These are phyloP conservation scores for Micronycteris hirsuta DNA, from an alignment of 2,113 vertebrate species.

Conservation along the genomic window DNA sequence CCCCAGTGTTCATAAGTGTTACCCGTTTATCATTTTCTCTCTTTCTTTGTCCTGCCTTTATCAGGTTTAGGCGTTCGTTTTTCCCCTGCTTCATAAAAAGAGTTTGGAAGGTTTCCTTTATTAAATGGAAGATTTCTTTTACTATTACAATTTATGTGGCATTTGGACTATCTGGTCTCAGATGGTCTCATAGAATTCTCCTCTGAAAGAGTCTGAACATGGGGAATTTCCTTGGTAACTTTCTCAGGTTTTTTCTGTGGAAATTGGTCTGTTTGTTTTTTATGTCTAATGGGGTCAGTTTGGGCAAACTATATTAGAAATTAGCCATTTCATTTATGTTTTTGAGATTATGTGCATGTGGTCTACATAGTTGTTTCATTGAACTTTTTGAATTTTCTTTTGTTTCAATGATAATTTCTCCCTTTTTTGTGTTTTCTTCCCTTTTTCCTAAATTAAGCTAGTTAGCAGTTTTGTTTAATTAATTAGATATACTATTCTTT, in stretches of 20 bases:
- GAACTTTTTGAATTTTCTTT: not conserved
- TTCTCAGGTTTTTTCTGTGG: not conserved
- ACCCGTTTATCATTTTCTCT: too few relatives aligned
- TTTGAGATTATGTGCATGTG: not conserved
- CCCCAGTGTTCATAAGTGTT: not conserved
- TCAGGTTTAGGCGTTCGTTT: not conserved
- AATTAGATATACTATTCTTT: not conserved
- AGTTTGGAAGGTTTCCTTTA: not conserved
- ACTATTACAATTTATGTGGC: not conserved
- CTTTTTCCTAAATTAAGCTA: not conserved
- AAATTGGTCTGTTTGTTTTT: not conserved
- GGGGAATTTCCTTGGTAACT: not conserved
- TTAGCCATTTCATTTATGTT: not conserved
- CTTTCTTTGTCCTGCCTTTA: too few relatives aligned
- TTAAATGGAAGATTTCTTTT: not conserved
- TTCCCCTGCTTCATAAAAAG: conserved; percentile 29
- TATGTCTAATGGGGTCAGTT: not conserved
- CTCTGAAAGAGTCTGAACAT: not conserved
- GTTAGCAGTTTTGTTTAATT: not conserved
- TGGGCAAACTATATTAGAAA: not conserved
- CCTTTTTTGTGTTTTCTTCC: not conserved
- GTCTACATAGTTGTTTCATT: not conserved
- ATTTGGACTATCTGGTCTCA: not conserved
- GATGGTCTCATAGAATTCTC: not conserved
- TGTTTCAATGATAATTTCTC: not conserved